Evolutionary conservation across 2,797 vertebrate genomes (phyloP), one percentile per base, ranked within the genome.

Genomic region (Aulostomus chinensis): DNA sequence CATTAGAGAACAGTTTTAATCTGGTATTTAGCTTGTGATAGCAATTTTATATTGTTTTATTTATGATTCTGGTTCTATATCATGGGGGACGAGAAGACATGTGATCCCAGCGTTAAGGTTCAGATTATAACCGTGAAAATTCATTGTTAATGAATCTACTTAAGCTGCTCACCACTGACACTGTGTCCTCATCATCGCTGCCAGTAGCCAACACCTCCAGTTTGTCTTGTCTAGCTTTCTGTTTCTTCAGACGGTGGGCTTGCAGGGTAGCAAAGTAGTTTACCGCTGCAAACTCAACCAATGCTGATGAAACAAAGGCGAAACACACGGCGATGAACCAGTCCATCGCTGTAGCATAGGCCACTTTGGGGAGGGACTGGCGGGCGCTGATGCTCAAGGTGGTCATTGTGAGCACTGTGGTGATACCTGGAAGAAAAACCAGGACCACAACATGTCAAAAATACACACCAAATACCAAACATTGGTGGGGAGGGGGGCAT

Each of bases 321-420:
- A 98, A 98, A 86, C 96, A 98, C 80, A 99, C 96, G 9, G 96
- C 94, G 57, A 99, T 98, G 90, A 99, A 99, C 96, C 96, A 98
- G 69, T 98, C 97, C 97, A 99, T 98, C 82, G 97, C 97, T 1
- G 97, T 99, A 80, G 97, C 96, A 0, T 99, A 99, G 35, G 96
- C 93, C 73, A 98, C 95, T 83, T 98, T 99, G 70, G 97, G 97
- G 58, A 99, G 92, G 0, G 96, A 98, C 84, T 98, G 93, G 58
- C 97, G 94, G 49, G 97, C 97, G 7, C 96, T 98, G 89, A 99
- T 98, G 87, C 97, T 99, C 76, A 99, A 81, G 0, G 97, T 99
- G 57, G 97, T 99, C 97, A 98, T 99, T 68, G 97, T 99, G 72
- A 99, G 92, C 55, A 99, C 97, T 0, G 97, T 98, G 76, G 96